Evolutionary conservation across 2,888 invertebrate species (phyloP).

Genomic region (Notodonta dromedarius): DNA sequence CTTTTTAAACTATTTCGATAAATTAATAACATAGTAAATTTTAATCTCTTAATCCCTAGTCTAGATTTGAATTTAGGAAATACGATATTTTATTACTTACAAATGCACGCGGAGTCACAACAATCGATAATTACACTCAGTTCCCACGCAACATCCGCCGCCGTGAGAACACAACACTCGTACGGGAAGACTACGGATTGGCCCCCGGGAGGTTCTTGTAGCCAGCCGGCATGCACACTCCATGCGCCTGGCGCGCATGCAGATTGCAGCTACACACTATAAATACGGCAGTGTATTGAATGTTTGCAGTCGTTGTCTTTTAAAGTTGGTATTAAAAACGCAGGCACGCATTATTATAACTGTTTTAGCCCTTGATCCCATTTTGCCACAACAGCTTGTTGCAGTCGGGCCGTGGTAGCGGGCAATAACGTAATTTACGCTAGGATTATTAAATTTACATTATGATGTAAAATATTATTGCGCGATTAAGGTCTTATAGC

Average conservation of each 20-base stretch:
- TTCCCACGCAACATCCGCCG: background rate
- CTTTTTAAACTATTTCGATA: too few relatives aligned
- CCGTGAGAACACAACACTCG: slow-evolving; percentile 16
- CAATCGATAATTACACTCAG: too few relatives aligned
- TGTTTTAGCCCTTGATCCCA: too few relatives aligned
- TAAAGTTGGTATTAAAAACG: too few relatives aligned
- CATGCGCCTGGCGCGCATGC: background rate
- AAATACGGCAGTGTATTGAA: background rate
- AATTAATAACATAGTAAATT: too few relatives aligned
- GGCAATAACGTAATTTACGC: background rate
- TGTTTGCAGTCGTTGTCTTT: slow-evolving; percentile 3
- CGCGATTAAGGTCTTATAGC: background rate
- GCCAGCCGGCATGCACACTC: too few relatives aligned
- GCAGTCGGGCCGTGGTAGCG: background rate
- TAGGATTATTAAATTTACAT: background rate
- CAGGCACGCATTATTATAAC: too few relatives aligned
- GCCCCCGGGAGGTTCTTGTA: slow-evolving; percentile 57
- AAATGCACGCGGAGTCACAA: too few relatives aligned
- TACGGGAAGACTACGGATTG: slow-evolving; percentile 67
- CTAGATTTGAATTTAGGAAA: too few relatives aligned
- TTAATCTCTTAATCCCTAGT: too few relatives aligned
- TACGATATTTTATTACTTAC: too few relatives aligned
- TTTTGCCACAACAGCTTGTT: too few relatives aligned
- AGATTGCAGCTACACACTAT: background rate
- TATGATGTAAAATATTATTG: background rate